phyloP scores from a whole-genome alignment of 2,113 vertebrate species.

The Neoarius graeffei region DNA sequence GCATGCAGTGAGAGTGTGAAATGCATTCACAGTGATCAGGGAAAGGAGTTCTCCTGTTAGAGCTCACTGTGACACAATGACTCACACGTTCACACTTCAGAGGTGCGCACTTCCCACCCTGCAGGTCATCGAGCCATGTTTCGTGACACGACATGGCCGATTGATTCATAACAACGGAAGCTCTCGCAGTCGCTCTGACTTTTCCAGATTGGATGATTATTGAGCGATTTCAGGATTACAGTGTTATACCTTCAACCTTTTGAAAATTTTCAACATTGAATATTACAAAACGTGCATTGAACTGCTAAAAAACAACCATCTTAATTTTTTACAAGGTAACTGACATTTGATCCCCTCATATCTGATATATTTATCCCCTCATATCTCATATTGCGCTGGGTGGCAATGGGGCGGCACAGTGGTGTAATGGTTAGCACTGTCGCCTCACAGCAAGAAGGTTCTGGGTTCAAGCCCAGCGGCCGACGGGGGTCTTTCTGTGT shows the following conservation, averaged over 20 bases:
- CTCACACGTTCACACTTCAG: not conserved
- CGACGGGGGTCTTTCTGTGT: too few relatives aligned
- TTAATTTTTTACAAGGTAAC: not conserved
- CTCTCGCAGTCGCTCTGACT: not conserved
- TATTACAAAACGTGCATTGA: not conserved
- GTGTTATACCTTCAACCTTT: not conserved
- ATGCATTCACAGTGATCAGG: not conserved
- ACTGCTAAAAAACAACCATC: not conserved
- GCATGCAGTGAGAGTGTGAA: not conserved
- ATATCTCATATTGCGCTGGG: too few relatives aligned
- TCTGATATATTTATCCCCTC: too few relatives aligned
- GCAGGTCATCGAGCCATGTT: slow-evolving; percentile 11
- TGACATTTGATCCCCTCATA: too few relatives aligned
- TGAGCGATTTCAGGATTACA: not conserved
- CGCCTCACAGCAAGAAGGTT: too few relatives aligned
- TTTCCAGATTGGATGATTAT: not conserved
- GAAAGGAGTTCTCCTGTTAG: not conserved
- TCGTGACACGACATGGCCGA: not conserved
- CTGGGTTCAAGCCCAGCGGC: too few relatives aligned
- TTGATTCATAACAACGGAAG: not conserved
- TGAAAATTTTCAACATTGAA: not conserved
- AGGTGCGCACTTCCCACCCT: not conserved
- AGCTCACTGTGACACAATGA: not conserved
- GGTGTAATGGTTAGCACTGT: too few relatives aligned
- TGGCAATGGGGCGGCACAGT: too few relatives aligned